Evolutionary conservation across 2,113 vertebrate genomes (phyloP), one percentile per base, ranked within the genome.

Genomic region (Ochotona curzoniae): DNA sequence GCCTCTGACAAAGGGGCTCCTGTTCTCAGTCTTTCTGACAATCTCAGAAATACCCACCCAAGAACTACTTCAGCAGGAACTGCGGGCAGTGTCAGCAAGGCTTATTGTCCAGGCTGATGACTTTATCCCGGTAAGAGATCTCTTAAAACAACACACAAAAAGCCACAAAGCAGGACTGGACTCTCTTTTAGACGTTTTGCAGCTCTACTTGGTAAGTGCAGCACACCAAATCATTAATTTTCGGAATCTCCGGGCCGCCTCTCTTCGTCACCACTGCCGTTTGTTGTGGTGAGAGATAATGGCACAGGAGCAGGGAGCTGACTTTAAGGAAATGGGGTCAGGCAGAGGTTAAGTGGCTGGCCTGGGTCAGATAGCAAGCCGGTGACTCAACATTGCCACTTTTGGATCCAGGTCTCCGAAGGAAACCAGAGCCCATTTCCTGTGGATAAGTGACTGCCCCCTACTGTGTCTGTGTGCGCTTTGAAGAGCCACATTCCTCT

Each of bases 271-370:
- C 73, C 69, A 47, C 57, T 44, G 38, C 38, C n/a, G 18, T 74
- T 81, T 94, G 89, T 83, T 93, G 92, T 74, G 32, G 81, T 26
- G 63, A 88, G 84, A 95, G 95, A 94, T 91, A 96, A 94, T 44
- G 92, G 85, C 92, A 81, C 90, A 35, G 14, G 91, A 95, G 79
- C 69, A 88, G 81, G 92, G 74, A 86, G 79, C 86, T 96, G 93
- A 93, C 92, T 96, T 96, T 93, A 94, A 97, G 97, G 95, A 96
- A 96, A 96, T 96, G 93, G 83, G 96, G 95, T 96, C 96, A 90
- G 66, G 25, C 60, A 92, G 93, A 96, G 97, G 96, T 96, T 96
- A 97, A 96, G 96, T 97, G 96, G 90, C 89, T 85, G 71, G 96
- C 86, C 93, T 90, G 82, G 97, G 94, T 96, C 95, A 96, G 97